Percentiles rank a stretch among this genome's conserved stretches.
Evolutionary conservation across 2,113 vertebrate genomes (phyloP).

Genomic region (Nothobranchius furzeri): DNA sequence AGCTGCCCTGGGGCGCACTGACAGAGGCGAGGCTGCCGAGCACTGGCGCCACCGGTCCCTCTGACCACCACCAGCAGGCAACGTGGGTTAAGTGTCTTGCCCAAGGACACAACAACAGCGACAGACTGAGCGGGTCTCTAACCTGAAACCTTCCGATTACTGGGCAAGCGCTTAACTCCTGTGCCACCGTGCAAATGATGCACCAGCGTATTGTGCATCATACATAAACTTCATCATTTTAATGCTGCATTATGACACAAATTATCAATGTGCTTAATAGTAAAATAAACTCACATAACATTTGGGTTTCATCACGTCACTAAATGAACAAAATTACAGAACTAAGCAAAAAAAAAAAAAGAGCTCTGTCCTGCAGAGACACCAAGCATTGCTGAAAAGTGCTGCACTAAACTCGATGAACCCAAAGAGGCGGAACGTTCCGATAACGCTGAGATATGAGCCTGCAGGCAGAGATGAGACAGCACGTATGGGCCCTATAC

Average conservation of each 20-base stretch:
- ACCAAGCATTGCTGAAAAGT: neutral
- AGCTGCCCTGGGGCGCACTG: too few relatives aligned
- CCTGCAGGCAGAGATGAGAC: slow-evolving; percentile 37
- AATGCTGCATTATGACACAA: neutral
- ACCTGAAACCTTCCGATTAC: too few relatives aligned
- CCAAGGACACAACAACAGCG: too few relatives aligned
- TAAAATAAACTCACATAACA: neutral
- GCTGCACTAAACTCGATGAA: slow-evolving; percentile 53
- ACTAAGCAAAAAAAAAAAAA: slow-evolving; percentile 13
- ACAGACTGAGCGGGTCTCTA: too few relatives aligned
- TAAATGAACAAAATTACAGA: neutral
- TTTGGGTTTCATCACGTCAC: neutral
- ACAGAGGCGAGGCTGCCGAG: too few relatives aligned
- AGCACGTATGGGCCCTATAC: slow-evolving; percentile 6
- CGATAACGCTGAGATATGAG: slow-evolving; percentile 54
- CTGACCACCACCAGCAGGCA: too few relatives aligned
- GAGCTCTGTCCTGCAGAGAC: neutral
- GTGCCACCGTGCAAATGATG: too few relatives aligned
- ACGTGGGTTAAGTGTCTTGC: too few relatives aligned
- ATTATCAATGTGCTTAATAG: neutral
- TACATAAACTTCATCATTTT: neutral
- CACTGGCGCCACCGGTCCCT: too few relatives aligned
- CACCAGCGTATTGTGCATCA: neutral
- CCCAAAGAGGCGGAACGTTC: slow-evolving; percentile 41
- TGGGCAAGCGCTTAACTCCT: too few relatives aligned